Evolutionary conservation across 2,113 vertebrate genomes (phyloP).

Genomic region (Cettia cetti): DNA sequence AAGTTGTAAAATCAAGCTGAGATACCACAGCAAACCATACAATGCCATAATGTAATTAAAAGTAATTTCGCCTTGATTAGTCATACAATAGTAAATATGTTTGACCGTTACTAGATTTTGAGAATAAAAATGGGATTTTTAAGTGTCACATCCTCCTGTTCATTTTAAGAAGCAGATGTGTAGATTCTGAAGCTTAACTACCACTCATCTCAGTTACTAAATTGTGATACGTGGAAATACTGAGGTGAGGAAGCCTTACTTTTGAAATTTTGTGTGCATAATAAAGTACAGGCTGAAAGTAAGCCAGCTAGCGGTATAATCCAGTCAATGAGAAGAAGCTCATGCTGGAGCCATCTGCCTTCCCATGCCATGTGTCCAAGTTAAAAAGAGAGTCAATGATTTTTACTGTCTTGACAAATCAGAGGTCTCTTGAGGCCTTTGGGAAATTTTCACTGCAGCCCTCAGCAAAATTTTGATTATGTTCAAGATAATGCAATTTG

Average conservation of each 20-base stretch:
- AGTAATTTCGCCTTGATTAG: background rate
- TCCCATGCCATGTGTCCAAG: background rate
- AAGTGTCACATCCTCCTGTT: background rate
- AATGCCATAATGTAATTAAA: background rate
- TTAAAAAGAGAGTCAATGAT: background rate
- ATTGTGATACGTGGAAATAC: background rate
- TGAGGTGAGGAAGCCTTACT: background rate
- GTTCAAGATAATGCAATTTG: background rate
- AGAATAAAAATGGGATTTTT: background rate
- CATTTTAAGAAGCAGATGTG: background rate
- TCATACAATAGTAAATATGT: background rate
- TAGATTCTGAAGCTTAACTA: background rate
- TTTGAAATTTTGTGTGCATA: background rate
- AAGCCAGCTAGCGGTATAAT: background rate
- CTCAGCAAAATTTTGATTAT: background rate
- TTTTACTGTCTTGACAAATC: background rate
- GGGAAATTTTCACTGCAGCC: background rate
- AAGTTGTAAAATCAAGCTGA: background rate
- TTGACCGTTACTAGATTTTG: background rate
- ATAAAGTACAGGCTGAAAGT: background rate
- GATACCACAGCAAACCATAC: background rate
- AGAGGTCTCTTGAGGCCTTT: background rate
- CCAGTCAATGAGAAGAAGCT: background rate
- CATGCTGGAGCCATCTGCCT: background rate
- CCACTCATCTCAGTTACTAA: background rate